Conservation (phyloP, 2,797 vertebrate genomes). For the Meriones psammophilus region DNA sequence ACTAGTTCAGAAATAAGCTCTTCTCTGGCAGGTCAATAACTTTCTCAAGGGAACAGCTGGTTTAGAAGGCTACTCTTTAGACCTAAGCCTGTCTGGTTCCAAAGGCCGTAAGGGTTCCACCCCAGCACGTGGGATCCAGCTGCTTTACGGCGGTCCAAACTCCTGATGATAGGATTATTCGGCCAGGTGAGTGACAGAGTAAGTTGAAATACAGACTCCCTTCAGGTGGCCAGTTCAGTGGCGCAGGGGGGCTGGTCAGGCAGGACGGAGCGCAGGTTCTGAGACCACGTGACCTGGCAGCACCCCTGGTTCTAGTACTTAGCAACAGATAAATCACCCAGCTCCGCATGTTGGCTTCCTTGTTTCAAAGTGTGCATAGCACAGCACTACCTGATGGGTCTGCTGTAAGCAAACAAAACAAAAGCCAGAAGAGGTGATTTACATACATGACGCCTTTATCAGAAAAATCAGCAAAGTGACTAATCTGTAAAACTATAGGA, state of each 20-base stretch:
- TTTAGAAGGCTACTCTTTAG: neutral
- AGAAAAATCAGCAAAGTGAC: constrained; percentile 47
- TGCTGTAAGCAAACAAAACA: constrained; percentile 42
- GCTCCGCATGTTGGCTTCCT: constrained; percentile 17
- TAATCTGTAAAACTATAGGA: constrained; percentile 27
- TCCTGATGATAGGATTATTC: constrained; percentile 23
- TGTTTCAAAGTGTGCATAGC: neutral
- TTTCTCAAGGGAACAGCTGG: constrained; percentile 49
- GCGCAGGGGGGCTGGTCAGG: neutral
- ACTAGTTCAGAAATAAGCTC: constrained; percentile 55
- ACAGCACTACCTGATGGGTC: neutral
- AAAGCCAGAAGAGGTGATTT: neutral
- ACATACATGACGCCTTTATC: constrained; percentile 9
- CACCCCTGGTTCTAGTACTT: neutral
- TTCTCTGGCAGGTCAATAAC: neutral
- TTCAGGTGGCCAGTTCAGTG: neutral
- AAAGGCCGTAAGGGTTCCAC: neutral
- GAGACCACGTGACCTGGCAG: neutral
- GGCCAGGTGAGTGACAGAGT: neutral
- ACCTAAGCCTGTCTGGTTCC: neutral
- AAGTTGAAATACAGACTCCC: neutral
- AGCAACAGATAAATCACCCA: neutral
- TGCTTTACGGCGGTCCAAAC: constrained; percentile 1
- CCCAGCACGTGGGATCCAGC: neutral
- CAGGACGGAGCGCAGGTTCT: neutral